Percentiles rank a stretch among this genome's conserved stretches.
Conservation (phyloP, 2,113 vertebrate species). For the Nipponia nippon region DNA sequence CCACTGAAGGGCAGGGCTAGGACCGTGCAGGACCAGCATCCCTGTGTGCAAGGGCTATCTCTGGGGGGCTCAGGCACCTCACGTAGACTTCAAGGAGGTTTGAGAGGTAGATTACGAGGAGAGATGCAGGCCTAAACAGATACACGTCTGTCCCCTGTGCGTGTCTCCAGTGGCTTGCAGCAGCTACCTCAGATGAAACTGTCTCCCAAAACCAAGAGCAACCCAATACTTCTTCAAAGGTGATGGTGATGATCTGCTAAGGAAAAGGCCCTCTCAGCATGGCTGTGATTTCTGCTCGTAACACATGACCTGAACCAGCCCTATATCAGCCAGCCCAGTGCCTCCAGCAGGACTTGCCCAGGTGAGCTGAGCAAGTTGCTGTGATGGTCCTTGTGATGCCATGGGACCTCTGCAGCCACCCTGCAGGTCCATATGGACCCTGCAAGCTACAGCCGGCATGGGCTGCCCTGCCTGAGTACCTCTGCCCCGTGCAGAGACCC, state of each 20-base stretch:
- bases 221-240: neutral
- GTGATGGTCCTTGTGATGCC: neutral
- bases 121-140: neutral
- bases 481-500: neutral
- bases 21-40: neutral
- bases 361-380: neutral
- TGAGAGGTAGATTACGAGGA: neutral
- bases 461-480: neutral
- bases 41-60: neutral
- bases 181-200: neutral
- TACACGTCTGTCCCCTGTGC: neutral
- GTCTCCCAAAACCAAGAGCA: neutral
- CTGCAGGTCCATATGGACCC: too few species aligned
- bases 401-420: too few species aligned
- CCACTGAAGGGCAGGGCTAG: neutral
- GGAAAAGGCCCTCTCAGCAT: neutral
- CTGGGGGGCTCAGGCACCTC: neutral
- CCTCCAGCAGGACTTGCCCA: neutral
- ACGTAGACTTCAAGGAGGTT: rapidly evolving
- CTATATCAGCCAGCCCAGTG: neutral
- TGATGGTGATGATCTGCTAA: neutral
- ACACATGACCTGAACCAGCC: neutral
- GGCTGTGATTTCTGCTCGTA: neutral
- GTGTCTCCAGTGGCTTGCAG: neutral
- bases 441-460: rapidly evolving